Percentiles rank a stretch among this genome's conserved stretches.
phyloP scores from a whole-genome alignment of 2,888 invertebrate species.

The Megamerina dolium region DNA sequence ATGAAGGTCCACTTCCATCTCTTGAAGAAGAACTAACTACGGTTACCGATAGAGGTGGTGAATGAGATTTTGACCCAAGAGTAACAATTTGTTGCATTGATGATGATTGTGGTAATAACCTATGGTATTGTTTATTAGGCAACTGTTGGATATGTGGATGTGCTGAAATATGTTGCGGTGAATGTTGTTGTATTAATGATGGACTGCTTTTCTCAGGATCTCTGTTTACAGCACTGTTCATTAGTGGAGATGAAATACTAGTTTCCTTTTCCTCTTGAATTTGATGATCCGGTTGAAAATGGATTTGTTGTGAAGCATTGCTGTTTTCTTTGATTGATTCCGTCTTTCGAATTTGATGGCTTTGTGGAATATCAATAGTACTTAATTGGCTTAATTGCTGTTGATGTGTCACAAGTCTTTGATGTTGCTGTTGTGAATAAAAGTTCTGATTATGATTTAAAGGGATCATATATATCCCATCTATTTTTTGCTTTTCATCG shows the following conservation, averaged over 20 bases:
- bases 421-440: conserved; percentile 21
- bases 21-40: conserved; percentile 12
- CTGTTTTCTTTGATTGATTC: conserved; percentile 8
- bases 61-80: conserved; percentile 10
- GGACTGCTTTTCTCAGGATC: conserved; percentile 19
- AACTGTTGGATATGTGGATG: conserved; percentile 20
- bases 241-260: too few species aligned
- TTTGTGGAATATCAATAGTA: conserved; percentile 25
- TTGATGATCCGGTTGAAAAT: conserved; percentile 19
- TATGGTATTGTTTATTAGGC: conserved; percentile 5
- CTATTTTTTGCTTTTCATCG: too few species aligned
- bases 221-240: too few species aligned
- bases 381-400: conserved; percentile 28
- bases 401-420: conserved; percentile 23
- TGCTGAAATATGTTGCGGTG: conserved; percentile 20
- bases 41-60: conserved; percentile 11
- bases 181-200: conserved; percentile 16
- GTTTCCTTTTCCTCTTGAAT: conserved; percentile 19
- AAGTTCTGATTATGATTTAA: too few species aligned
- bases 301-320: conserved; percentile 20
- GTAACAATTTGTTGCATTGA: too few species aligned
- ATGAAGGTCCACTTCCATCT: conserved; percentile 14
- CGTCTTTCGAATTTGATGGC: conserved; percentile 27
- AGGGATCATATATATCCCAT: too few species aligned
- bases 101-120: conserved; percentile 1